Base-by-base conservation (phyloP, 2,113 vertebrate species). In the Pseudolaguvia tuberculata region DNA sequence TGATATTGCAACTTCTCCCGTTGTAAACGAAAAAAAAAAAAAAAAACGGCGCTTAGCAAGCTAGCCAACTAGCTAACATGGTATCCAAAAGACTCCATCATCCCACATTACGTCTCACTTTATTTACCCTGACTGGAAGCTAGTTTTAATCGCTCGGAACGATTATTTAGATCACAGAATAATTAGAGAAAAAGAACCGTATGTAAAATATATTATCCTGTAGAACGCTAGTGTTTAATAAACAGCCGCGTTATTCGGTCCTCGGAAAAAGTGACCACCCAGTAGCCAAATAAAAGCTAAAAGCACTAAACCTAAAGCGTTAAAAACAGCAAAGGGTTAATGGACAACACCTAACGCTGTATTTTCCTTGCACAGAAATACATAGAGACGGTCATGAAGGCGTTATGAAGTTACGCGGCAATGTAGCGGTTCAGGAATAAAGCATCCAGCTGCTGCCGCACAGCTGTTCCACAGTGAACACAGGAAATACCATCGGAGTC, bases 401-500 rank as follows among this genome's bases (percentile, higher is more conserved):
- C 51, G 55, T 12, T 23, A 21, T 45, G 39, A 72, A 72, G 23
- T 72, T 72, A 2, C 0, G 23, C 23, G n/a, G 70, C 55, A 8
- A 21, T 27, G 57, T 72, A 75, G 79, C 76, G 79, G 79, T 72
- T 55, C 76, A 61, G 68, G 58, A 70, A 70, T 47, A 71, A 50
- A 56, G 68, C 51, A 71, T 78, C 73, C 76, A 70, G 63, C 79
- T 78, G 72, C 55, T 5, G 29, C 70, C 55, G 58, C 71, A 63
- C 79, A 80, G 70, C 75, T 77, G 79, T 63, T 58, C 53, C 35
- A 57, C 4, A 58, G 42, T 12, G 53, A 76, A 62, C 55, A 53
- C 76, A 78, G 79, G 79, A 81, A 81, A 81, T 81, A 62, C 79
- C 76, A 62, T 71, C 58, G 76, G 66, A 78, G 61, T 58, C 67